phyloP scores from a whole-genome alignment of 2,797 vertebrate genomes.

The Myotis pilosus region DNA sequence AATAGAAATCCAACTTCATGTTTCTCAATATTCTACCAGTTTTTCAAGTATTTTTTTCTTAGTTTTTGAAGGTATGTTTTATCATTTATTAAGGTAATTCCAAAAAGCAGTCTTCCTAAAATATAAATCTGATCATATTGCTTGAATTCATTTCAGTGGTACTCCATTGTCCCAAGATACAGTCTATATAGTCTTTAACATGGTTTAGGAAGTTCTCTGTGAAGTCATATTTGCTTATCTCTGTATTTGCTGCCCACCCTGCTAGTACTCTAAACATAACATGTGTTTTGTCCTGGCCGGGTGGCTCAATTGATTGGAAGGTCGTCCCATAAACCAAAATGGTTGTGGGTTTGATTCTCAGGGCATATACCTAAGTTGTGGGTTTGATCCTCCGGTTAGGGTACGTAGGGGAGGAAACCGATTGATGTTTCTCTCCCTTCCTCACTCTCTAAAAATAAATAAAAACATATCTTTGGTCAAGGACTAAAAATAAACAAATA shows the following conservation, averaged over 20 bases:
- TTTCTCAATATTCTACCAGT: neutral
- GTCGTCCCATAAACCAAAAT: neutral
- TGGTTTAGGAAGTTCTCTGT: constrained; percentile 4
- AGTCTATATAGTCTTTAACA: neutral
- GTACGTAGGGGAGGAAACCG: neutral
- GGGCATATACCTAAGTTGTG: neutral
- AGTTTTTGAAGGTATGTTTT: neutral
- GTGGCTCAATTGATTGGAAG: neutral
- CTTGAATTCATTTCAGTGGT: neutral
- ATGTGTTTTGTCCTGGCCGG: neutral
- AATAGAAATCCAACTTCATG: neutral
- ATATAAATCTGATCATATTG: neutral
- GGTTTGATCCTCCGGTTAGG: neutral
- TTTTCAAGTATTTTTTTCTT: constrained; percentile 18
- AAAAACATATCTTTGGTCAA: neutral
- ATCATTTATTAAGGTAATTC: constrained; percentile 22
- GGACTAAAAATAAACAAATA: neutral
- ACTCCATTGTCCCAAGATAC: neutral
- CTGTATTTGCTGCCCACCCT: neutral
- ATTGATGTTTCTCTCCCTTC: neutral
- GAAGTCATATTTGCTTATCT: neutral
- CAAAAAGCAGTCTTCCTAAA: neutral
- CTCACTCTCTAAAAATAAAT: neutral
- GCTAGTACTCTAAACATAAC: neutral
- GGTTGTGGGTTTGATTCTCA: neutral